These are phyloP conservation scores for Heliconius congener DNA, from an alignment of 1,140 invertebrate genomes.

Conservation along the genomic window DNA sequence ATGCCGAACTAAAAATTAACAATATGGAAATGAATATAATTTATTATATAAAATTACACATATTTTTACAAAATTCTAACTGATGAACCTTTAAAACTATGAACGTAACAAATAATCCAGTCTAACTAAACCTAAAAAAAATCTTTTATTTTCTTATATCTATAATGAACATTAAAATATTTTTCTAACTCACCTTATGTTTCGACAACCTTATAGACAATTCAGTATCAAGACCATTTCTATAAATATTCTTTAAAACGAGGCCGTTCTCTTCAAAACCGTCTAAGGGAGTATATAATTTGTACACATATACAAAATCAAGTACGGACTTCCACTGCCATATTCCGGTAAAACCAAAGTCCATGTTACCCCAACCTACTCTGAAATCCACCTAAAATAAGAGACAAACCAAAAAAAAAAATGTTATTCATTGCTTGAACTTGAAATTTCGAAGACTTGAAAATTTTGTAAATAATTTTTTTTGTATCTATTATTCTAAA, in stretches of 20 bases:
- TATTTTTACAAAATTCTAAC: too few species aligned
- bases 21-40: neutral
- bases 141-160: too few species aligned
- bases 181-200: constrained; percentile 78
- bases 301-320: constrained; percentile 89
- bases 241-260: constrained; percentile 85
- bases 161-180: too few species aligned
- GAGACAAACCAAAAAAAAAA: neutral
- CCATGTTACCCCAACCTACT: constrained; percentile 87
- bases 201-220: constrained; percentile 85
- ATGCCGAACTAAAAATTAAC: constrained; percentile 78
- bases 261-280: constrained; percentile 88
- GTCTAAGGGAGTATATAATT: constrained; percentile 87
- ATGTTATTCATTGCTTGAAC: neutral
- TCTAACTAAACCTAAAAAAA: too few species aligned
- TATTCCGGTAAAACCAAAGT: constrained; percentile 87
- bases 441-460: too few species aligned
- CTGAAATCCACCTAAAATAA: constrained; percentile 85
- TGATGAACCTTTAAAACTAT: too few species aligned
- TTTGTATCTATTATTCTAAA: too few species aligned
- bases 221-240: constrained; percentile 86
- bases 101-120: too few species aligned
- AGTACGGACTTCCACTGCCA: constrained; percentile 86
- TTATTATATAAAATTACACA: neutral
- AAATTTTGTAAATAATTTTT: too few species aligned